A percentile compares a stretch with the other conserved stretches of the same genome.
Conservation (phyloP, 2,113 vertebrate genomes). For the Emberiza fucata region DNA sequence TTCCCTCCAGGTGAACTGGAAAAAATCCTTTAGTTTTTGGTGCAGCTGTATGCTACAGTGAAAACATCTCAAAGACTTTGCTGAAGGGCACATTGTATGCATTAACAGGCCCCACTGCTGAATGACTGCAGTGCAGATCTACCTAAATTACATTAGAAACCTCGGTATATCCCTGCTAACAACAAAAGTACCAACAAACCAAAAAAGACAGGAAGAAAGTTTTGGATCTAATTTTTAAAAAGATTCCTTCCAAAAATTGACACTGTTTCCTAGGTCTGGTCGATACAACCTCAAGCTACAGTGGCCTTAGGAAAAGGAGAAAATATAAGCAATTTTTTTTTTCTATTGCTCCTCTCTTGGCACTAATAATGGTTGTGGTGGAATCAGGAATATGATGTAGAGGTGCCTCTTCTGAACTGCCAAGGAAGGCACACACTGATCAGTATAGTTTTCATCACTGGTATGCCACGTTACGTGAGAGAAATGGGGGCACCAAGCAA, state of each 20-base stretch:
- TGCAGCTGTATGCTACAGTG: neutral
- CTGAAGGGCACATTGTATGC: neutral
- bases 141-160: neutral
- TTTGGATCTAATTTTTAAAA: neutral
- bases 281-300: neutral
- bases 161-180: neutral
- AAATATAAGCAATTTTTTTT: neutral
- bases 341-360: neutral
- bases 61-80: neutral
- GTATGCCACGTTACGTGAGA: neutral
- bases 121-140: neutral
- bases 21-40: neutral
- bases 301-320: neutral
- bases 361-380: neutral
- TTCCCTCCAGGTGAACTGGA: slow-evolving; percentile 8
- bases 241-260: neutral
- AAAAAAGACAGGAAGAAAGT: neutral
- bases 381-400: neutral
- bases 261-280: neutral
- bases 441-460: neutral
- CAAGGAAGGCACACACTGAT: neutral
- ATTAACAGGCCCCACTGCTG: neutral
- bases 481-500: neutral
- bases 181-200: neutral
- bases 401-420: neutral